Evolutionary conservation across 1,140 invertebrate species (phyloP), one percentile per base, ranked within the genome.

Genomic region (Bombus waltoni): DNA sequence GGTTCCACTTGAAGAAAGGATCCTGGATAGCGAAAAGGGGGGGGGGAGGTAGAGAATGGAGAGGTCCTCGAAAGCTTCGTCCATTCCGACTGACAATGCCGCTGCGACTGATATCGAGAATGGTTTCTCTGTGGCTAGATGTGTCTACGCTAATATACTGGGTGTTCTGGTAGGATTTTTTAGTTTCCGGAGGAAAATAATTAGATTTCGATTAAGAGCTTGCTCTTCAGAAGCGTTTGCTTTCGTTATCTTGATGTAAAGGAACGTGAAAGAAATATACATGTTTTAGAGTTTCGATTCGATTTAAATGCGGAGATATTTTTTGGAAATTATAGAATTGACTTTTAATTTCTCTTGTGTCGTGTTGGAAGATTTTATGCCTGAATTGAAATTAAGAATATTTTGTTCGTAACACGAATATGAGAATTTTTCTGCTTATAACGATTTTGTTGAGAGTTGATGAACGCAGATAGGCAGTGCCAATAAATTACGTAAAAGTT

Each of bases 31-130:
- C 10, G 28, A 11, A 28, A 11, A 2, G 65, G 59, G 35, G 53
- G 13, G 2, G 59, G 0, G 72, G 11, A 13, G 81, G 65, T 42
- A 53, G 68, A 81, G 82, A 86, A 88, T 82, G 68, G 83, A 90
- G 86, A 90, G 90, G 70, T 87, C 59, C 88, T 86, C 68, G 88
- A 89, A 79, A 83, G 81, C 84, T 79, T 83, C 86, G 88, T 72
- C 83, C 71, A 87, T 88, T 76, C 77, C 76, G 70, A 18, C 82
- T 59, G 85, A 89, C 87, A 90, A 81, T 76, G 74, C 89, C 62
- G 70, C 40, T 70, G 74, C 78, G 71, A 86, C 86, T 83, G 70
- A 85, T 87, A 84, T 77, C 87, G 77, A 77, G 40, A 87, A 81
- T 66, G 47, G 32, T 77, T 28, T 62, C 73, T 76, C 47, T 68